These are phyloP conservation scores for Tychaedon coryphoeus DNA, from an alignment of 2,113 vertebrate genomes.

Conservation along the genomic window DNA sequence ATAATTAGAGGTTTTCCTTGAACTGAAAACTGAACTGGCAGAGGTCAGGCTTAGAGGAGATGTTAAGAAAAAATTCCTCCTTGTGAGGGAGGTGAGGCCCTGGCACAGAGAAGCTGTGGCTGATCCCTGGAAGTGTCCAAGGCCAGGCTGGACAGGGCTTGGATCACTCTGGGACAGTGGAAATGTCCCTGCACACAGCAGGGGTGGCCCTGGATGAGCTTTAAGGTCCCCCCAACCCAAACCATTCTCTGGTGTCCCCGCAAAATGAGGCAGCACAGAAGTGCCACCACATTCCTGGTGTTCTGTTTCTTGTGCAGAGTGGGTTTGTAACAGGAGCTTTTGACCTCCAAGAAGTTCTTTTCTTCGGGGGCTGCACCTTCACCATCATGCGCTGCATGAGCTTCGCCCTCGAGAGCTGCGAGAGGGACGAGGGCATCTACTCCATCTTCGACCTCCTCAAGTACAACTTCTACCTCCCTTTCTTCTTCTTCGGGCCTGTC, in stretches of 20 bases:
- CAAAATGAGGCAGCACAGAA: accelerated
- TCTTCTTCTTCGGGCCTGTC: conserved; percentile 96
- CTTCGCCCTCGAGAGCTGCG: conserved; percentile 88
- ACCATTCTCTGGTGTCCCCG: too few species aligned
- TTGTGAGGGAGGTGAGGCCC: accelerated
- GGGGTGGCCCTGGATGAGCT: accelerated
- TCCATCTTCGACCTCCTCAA: conserved; percentile 91
- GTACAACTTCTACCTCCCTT: conserved; percentile 98
- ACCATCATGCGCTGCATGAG: conserved; percentile 93
- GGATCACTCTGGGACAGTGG: accelerated
- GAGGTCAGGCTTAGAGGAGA: not conserved
- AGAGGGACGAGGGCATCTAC: conserved; percentile 83
- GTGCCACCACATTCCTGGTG: not conserved
- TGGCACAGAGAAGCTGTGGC: not conserved
- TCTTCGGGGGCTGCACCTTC: conserved; percentile 89
- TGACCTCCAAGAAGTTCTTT: conserved; percentile 89
- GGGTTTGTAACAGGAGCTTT: conserved; percentile 86
- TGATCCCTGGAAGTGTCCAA: not conserved
- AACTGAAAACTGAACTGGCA: not conserved
- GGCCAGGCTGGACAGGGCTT: accelerated
- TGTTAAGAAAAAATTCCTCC: not conserved
- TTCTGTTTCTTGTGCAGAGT: conserved; percentile 66
- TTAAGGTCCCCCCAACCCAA: not conserved
- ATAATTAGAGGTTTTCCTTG: not conserved
- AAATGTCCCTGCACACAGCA: not conserved